A percentile compares a stretch with the other conserved stretches of the same genome.
phyloP scores from a whole-genome alignment of 2,113 vertebrate genomes.

The Hyla sarda region DNA sequence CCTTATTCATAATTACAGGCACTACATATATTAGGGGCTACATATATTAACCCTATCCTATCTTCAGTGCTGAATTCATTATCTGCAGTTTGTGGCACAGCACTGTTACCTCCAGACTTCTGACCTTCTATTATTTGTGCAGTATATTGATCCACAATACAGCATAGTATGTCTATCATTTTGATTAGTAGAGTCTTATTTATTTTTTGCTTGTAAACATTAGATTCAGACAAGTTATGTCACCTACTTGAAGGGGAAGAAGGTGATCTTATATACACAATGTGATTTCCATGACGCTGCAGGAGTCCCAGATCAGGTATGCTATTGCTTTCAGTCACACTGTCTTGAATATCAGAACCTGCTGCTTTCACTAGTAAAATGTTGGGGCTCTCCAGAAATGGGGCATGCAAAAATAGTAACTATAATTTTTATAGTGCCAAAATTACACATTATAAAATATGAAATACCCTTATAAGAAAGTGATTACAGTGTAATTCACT shows the following conservation, averaged over 20 bases:
- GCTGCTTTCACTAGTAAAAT: too few species aligned
- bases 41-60: not conserved
- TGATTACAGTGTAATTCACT: too few species aligned
- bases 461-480: too few species aligned
- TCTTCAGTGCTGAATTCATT: not conserved
- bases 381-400: too few species aligned
- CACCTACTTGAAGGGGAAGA: not conserved
- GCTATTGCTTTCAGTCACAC: not conserved
- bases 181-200: too few species aligned
- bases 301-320: not conserved
- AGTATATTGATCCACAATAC: not conserved
- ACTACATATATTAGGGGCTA: too few species aligned
- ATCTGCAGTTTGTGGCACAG: not conserved
- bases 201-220: not conserved
- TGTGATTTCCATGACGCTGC: not conserved
- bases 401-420: too few species aligned
- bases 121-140: not conserved
- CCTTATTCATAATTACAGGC: not conserved
- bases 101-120: not conserved
- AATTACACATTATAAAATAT: too few species aligned
- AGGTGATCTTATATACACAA: not conserved
- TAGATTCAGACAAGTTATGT: not conserved
- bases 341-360: too few species aligned
- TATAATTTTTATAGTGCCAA: too few species aligned
- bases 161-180: too few species aligned